Percentiles rank a stretch among this genome's conserved stretches.
These are phyloP conservation scores for Antheraea assamensis DNA, from an alignment of 2,888 invertebrate species.

Conservation along the genomic window DNA sequence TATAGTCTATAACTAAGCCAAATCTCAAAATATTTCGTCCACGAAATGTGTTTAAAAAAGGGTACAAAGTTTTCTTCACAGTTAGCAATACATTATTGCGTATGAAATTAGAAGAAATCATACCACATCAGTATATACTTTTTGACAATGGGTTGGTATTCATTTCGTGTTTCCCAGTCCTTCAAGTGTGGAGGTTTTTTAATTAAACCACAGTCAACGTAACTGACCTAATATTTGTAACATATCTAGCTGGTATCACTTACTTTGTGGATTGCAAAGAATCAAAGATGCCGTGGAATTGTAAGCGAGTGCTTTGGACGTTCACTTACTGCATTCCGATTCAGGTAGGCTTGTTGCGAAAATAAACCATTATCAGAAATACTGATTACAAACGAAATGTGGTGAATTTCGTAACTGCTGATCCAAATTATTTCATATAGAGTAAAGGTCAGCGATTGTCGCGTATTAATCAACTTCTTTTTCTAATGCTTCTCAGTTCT, in stretches of 20 bases:
- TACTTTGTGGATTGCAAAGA: neutral
- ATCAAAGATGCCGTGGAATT: slow-evolving; percentile 31
- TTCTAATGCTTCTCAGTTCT: neutral
- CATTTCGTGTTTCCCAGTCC: neutral
- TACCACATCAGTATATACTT: neutral
- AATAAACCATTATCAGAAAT: slow-evolving; percentile 34
- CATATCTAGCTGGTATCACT: neutral
- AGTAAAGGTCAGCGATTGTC: neutral
- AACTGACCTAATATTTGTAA: neutral
- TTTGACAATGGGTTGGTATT: neutral
- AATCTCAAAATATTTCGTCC: too few species aligned
- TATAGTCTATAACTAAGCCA: too few species aligned
- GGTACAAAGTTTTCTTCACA: neutral
- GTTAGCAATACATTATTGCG: neutral
- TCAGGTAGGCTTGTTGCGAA: slow-evolving; percentile 51
- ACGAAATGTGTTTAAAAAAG: neutral
- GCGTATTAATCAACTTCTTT: neutral
- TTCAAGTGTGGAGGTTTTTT: neutral
- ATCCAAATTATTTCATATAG: neutral
- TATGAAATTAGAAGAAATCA: neutral
- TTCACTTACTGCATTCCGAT: slow-evolving; percentile 74
- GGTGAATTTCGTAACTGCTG: neutral
- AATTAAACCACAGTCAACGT: neutral
- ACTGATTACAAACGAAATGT: slow-evolving; percentile 13
- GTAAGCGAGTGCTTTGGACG: slow-evolving; percentile 47